A percentile compares a stretch with the other conserved stretches of the same genome.
Conservation (phyloP, 2,113 vertebrate genomes). For the Oreocharis arfaki region DNA sequence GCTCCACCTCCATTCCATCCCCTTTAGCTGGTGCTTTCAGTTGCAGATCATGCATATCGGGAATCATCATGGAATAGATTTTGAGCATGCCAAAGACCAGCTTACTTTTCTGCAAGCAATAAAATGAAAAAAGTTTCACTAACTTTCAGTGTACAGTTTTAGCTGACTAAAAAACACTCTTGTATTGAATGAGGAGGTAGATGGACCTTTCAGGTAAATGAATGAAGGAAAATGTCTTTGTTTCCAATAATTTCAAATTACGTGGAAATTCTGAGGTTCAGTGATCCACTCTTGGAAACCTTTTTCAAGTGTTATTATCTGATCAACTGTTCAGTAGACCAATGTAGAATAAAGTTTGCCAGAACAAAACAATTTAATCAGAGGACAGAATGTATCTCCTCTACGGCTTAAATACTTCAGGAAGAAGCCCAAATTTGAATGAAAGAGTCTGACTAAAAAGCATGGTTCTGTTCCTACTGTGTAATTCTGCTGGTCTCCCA, state of each 20-base stretch:
- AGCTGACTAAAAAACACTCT: background rate
- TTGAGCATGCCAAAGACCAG: background rate
- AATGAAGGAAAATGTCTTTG: background rate
- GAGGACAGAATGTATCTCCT: background rate
- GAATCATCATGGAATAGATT: background rate
- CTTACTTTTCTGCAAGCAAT: background rate
- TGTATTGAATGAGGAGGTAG: background rate
- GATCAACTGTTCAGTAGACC: background rate
- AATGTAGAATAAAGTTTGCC: background rate
- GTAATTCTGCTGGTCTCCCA: background rate
- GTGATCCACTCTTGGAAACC: background rate
- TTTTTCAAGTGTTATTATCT: background rate
- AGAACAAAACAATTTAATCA: background rate
- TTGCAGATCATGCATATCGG: accelerated
- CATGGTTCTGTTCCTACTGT: background rate
- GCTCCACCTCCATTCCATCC: background rate
- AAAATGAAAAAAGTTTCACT: background rate
- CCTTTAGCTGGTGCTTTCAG: background rate
- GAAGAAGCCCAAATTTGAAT: background rate
- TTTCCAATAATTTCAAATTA: background rate
- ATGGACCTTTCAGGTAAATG: background rate
- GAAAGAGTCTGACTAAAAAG: background rate
- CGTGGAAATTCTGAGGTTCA: background rate
- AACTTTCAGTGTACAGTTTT: background rate
- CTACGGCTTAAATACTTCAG: background rate